Base-by-base conservation (phyloP, 2,113 vertebrate genomes). In the Hylia prasina region DNA sequence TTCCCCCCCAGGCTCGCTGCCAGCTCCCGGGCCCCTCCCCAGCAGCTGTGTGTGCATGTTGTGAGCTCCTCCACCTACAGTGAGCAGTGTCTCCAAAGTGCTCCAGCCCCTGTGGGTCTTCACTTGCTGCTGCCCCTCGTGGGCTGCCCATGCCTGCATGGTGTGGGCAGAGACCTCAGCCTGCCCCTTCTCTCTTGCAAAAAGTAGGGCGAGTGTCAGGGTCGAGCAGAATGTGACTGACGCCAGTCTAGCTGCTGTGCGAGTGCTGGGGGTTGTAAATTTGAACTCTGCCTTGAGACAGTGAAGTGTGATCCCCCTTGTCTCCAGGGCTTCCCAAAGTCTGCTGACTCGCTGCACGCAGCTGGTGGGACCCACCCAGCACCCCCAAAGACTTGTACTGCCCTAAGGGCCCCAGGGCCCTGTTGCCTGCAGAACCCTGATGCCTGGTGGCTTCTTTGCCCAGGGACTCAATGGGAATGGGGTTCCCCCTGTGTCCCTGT, bases 211-310 rank as follows among this genome's bases (percentile, higher is more conserved):
- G 2, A 61, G 72, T 0, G 3, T 30, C 58, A 68, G 1, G 1
- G 44, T 53, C 3, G 3, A 63, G 79, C 40, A 56, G 83, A 27
- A 13, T 4, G 0, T 3, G 33, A 28, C 33, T 2, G 0, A 15
- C 0, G 0, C 44, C 3, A 0, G 30, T 33, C 21, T 57, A 21
- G 44, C 44, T 64, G 63, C 83, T 0, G 0, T 27, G 51, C 0
- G 0, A 75, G 35, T 4, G 3, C n/a, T 4, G 2, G 31, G 30
- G 6, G 4, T 19, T 86, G 45, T 53, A 30, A 54, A 33, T 53
- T 58, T 50, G 54, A 83, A 8, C 40, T 60, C 50, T 76, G 40
- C 33, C 53, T 44, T 72, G 50, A 48, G 58, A 60, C 22, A 47
- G 8, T 65, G 82, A 72, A 82, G 44, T 33, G 60, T 14, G 7